These are phyloP conservation scores for Panthera uncia DNA, from an alignment of 2,113 vertebrate genomes.

Conservation along the genomic window DNA sequence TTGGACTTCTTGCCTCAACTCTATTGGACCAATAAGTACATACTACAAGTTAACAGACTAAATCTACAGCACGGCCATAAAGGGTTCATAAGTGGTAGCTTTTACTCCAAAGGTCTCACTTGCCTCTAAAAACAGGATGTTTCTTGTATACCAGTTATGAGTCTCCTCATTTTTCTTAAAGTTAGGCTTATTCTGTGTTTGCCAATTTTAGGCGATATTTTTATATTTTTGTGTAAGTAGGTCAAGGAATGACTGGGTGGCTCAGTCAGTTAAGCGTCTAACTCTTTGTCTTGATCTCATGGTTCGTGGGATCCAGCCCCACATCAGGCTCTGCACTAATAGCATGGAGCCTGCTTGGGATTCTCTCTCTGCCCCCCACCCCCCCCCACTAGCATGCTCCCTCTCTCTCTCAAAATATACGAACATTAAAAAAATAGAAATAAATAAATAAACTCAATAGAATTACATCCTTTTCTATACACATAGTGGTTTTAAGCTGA, in stretches of 20 bases:
- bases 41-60: neutral
- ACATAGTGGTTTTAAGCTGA: neutral
- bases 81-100: neutral
- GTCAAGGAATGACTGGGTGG: neutral
- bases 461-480: neutral
- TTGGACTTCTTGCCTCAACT: neutral
- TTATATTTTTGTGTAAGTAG: neutral
- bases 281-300: no score
- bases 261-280: no score
- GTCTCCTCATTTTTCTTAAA: neutral
- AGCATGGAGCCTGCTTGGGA: no score
- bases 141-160: neutral
- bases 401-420: no score
- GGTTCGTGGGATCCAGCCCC: no score
- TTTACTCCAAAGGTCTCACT: neutral
- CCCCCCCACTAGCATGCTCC: no score
- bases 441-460: neutral
- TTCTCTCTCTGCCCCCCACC: no score
- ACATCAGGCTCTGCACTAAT: no score
- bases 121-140: neutral
- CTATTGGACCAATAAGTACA: neutral
- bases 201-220: neutral
- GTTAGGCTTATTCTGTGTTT: neutral
- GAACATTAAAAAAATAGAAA: no score
- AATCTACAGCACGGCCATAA: neutral